Percentiles rank a stretch among this genome's conserved stretches.
Evolutionary conservation across 2,888 invertebrate species (phyloP).

Genomic region (Hirtodrosophila alboralis): DNA sequence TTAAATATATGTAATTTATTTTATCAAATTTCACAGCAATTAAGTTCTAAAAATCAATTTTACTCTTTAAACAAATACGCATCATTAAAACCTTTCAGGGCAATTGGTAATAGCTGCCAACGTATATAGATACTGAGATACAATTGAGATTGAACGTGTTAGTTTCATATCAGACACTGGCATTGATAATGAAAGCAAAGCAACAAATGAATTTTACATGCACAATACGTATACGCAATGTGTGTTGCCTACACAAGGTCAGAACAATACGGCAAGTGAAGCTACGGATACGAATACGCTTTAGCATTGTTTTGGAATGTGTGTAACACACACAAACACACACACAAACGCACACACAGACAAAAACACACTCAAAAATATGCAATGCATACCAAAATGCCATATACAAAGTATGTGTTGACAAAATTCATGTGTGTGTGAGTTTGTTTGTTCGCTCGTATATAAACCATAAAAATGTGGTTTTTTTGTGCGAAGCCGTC

Average conservation of each 20-base stretch:
- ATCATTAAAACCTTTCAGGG: too few relatives aligned
- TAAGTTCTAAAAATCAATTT: too few relatives aligned
- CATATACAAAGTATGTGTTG: conserved; percentile 10
- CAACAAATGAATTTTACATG: conserved; percentile 29
- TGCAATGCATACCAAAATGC: conserved; percentile 18
- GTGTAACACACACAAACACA: not conserved
- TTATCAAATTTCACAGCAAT: too few relatives aligned
- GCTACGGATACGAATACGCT: conserved; percentile 9
- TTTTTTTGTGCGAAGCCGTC: conserved; percentile 1
- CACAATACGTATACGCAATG: conserved; percentile 51
- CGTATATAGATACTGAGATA: not conserved
- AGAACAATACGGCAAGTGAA: conserved; percentile 5
- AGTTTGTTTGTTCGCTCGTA: conserved; percentile 3
- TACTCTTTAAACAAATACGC: not conserved
- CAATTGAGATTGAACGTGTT: conserved; percentile 23
- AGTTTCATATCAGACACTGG: conserved; percentile 29
- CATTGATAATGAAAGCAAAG: conserved; percentile 63
- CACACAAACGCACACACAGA: not conserved
- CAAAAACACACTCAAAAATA: not conserved
- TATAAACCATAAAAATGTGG: conserved; percentile 22
- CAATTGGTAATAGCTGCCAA: too few relatives aligned
- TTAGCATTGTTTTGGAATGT: conserved; percentile 12
- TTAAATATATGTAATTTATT: too few relatives aligned
- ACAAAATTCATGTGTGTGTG: not conserved
- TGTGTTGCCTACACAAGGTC: conserved; percentile 26